A percentile compares a stretch with the other conserved stretches of the same genome.
These are phyloP conservation scores for Homarus americanus DNA, from an alignment of 1,140 invertebrate species.

Conservation along the genomic window DNA sequence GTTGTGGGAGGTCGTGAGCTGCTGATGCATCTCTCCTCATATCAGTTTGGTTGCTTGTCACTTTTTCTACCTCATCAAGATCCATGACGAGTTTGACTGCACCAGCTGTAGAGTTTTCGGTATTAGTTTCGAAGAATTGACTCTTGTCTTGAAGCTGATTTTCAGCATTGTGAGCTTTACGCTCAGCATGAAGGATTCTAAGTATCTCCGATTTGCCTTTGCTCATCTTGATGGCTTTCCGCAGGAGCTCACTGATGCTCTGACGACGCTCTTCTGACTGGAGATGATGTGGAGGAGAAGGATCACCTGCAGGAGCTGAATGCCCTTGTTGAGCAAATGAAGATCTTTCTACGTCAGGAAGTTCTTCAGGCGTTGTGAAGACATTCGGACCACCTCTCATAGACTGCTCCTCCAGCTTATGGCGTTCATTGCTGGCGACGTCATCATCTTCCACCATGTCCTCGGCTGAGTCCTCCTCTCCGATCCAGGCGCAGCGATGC, in stretches of 20 bases:
- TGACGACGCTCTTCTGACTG: conserved; percentile 62
- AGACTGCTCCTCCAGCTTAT: not conserved
- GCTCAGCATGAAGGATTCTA: conserved; percentile 49
- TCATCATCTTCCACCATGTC: conserved; percentile 60
- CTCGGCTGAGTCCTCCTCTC: conserved; percentile 82
- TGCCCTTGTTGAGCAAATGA: not conserved
- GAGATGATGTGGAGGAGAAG: not conserved
- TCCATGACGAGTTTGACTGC: too few relatives aligned
- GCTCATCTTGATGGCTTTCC: conserved; percentile 60
- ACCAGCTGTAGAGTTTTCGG: not conserved
- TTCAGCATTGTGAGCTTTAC: not conserved
- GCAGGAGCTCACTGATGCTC: conserved; percentile 56
- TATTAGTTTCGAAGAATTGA: not conserved
- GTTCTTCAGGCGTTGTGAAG: conserved; percentile 11
- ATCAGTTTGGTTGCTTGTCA: too few relatives aligned
- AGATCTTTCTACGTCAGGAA: not conserved
- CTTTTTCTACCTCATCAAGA: too few relatives aligned
- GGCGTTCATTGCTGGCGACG: conserved; percentile 34
- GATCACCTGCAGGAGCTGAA: not conserved
- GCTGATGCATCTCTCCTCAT: not conserved
- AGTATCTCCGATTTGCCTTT: conserved; percentile 69
- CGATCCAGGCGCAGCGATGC: conserved; percentile 88
- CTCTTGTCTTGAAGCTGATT: not conserved
- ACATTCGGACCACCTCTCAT: not conserved
- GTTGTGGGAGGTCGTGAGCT: not conserved